Evolutionary conservation across 2,797 vertebrate species (phyloP).

Genomic region (Smutsia temminckii): DNA sequence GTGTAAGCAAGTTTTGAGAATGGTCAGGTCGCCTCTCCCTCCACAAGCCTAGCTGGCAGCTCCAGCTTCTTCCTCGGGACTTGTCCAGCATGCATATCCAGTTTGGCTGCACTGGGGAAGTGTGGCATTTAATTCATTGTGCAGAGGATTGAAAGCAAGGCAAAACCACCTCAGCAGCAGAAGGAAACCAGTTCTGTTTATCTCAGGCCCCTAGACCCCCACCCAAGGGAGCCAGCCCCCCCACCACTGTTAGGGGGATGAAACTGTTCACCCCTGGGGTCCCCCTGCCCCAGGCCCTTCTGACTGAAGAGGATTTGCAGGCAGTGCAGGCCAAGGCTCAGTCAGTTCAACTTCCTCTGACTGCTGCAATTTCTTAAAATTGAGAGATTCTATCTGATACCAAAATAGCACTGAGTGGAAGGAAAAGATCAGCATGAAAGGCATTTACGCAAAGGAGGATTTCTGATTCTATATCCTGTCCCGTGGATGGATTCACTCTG

Average conservation of each 20-base stretch:
- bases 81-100: conserved; percentile 65
- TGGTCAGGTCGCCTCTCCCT: not conserved
- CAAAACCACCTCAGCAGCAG: not conserved
- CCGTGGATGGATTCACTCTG: not conserved
- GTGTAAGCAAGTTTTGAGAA: not conserved
- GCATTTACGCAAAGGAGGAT: conserved; percentile 33
- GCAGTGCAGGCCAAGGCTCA: not conserved
- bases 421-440: conserved; percentile 41
- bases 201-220: not conserved
- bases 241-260: not conserved
- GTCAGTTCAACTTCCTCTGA: not conserved
- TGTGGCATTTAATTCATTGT: conserved; percentile 11
- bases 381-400: conserved; percentile 56
- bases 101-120: conserved; percentile 48
- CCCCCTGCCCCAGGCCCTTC: not conserved
- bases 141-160: conserved; percentile 1
- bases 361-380: conserved; percentile 32
- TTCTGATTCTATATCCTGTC: conserved; percentile 17
- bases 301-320: not conserved
- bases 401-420: not conserved
- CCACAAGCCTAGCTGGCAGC: not conserved
- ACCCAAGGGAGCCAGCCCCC: not conserved
- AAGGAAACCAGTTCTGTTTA: conserved; percentile 45
- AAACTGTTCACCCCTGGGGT: not conserved
- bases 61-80: not conserved